These are phyloP conservation scores for Bombyx huttoni DNA, from an alignment of 2,888 invertebrate genomes.

Conservation along the genomic window DNA sequence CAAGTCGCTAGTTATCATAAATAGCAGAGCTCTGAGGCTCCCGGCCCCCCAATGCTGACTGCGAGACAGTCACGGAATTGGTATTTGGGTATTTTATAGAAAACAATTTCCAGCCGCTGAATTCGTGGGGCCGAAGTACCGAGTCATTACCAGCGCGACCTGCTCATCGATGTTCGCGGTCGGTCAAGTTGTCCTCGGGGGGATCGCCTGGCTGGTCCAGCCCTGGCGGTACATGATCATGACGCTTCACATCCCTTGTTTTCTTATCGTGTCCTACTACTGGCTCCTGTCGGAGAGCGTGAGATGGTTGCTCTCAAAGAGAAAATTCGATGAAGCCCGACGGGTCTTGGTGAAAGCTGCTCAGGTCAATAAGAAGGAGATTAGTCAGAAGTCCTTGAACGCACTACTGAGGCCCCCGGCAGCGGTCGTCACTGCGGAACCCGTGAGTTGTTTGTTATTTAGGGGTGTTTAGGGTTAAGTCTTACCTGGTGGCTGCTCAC, in stretches of 20 bases:
- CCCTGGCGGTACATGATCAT: constrained; percentile 79
- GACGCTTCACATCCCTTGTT: constrained; percentile 77
- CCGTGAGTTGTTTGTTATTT: constrained; percentile 5
- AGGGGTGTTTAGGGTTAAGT: not conserved
- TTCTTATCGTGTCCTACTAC: constrained; percentile 76
- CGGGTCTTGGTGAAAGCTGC: constrained; percentile 74
- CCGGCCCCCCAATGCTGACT: not conserved
- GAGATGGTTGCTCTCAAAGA: constrained; percentile 82
- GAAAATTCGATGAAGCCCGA: constrained; percentile 74
- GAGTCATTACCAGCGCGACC: constrained; percentile 79
- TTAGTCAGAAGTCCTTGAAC: constrained; percentile 65
- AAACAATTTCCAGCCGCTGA: constrained; percentile 74
- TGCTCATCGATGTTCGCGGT: constrained; percentile 79
- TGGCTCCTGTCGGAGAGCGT: constrained; percentile 78
- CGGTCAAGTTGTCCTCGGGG: constrained; percentile 78
- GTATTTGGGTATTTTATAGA: too few species aligned
- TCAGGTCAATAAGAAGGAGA: constrained; percentile 68
- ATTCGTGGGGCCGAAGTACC: constrained; percentile 80
- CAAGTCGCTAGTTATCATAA: too few species aligned
- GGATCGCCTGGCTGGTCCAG: constrained; percentile 76
- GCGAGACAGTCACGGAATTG: not conserved
- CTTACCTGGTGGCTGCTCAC: too few species aligned
- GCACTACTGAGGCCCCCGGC: constrained; percentile 49
- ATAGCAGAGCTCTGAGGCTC: too few species aligned
- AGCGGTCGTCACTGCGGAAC: constrained; percentile 5